Base-by-base conservation (phyloP, 2,888 invertebrate species). In the Electrophaes corylata region DNA sequence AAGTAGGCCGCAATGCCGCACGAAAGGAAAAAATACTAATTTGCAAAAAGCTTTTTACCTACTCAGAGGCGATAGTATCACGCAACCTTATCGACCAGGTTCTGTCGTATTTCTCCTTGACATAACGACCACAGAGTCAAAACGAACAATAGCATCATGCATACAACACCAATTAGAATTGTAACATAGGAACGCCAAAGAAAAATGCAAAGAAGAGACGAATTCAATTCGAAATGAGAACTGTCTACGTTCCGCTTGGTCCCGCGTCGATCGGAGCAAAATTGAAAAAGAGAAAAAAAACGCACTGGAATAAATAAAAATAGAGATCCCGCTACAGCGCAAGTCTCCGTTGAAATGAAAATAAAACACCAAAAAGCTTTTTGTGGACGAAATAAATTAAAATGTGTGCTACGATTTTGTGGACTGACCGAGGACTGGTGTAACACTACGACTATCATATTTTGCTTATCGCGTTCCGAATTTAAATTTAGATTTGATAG, bases 381-480 rank as follows among this genome's bases (percentile, higher is more conserved):
- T 89, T 89, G 90, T 88, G 91, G 83, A 86, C 86, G 88, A 91
- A 91, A 91, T 91, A 88, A 91, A 91, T 91, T 91, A 91, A 91
- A 91, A 91, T 89, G 86, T 88, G 83, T 84, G 86, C 86, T 84
- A 86, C 86, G 88, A 88, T 88, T 89, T 87, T 85, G 85, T 75
- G 82, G 78, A 78, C 76, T 75, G 70, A 75, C 77, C 73, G 73
- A 70, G 72, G 72, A 65, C 67, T 64, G 69, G 65, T 63, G 65
- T 60, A 61, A 52, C 66, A 60, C 77, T 78, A 79, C 74, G 72
- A 74, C 75, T 77, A 79, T 81, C 73, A 79, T 78, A 76, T 71
- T 69, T 64, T 69, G 67, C 69, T 75, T 68, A 64, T 72, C 59
- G 59, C 62, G 60, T 60, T 71, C 64, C 65, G 59, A 26, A 67